Evolutionary conservation across 2,797 vertebrate genomes (phyloP).

Genomic region (Neopelma chrysocephalum): DNA sequence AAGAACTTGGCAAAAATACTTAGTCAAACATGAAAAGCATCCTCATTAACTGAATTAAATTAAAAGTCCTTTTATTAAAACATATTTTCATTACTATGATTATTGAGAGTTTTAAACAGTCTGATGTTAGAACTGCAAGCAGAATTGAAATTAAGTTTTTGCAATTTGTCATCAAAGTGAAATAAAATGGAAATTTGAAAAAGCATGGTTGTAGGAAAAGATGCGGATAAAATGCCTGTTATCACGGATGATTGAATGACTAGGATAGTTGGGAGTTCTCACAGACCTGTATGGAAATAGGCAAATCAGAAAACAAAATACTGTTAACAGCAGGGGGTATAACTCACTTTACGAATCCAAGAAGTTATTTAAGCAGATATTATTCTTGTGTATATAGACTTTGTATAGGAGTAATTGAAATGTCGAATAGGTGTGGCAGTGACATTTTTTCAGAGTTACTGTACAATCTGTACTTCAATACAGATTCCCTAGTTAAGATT

Average conservation of each 20-base stretch:
- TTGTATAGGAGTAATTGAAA: slow-evolving; percentile 1
- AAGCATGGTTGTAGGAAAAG: background rate
- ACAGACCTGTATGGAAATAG: background rate
- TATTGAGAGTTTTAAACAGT: slow-evolving; percentile 10
- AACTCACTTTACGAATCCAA: slow-evolving; percentile 3
- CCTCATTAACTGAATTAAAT: background rate
- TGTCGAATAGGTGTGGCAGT: slow-evolving; percentile 12
- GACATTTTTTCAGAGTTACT: slow-evolving; percentile 3
- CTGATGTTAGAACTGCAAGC: background rate
- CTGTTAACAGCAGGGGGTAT: slow-evolving; percentile 2
- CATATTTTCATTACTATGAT: background rate
- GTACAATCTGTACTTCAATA: background rate
- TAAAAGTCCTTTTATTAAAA: background rate
- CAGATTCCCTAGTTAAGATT: background rate
- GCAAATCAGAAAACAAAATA: slow-evolving; percentile 22
- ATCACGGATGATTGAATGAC: background rate
- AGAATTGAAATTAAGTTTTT: slow-evolving; percentile 6
- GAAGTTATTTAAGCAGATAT: background rate
- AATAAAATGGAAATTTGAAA: slow-evolving; percentile 12
- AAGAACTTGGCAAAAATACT: background rate
- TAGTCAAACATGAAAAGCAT: background rate
- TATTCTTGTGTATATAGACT: background rate
- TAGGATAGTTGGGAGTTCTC: slow-evolving; percentile 10
- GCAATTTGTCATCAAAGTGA: background rate
- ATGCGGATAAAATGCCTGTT: background rate